Evolutionary conservation across 2,888 invertebrate species (phyloP).

Genomic region (Pemphredon lugubris): DNA sequence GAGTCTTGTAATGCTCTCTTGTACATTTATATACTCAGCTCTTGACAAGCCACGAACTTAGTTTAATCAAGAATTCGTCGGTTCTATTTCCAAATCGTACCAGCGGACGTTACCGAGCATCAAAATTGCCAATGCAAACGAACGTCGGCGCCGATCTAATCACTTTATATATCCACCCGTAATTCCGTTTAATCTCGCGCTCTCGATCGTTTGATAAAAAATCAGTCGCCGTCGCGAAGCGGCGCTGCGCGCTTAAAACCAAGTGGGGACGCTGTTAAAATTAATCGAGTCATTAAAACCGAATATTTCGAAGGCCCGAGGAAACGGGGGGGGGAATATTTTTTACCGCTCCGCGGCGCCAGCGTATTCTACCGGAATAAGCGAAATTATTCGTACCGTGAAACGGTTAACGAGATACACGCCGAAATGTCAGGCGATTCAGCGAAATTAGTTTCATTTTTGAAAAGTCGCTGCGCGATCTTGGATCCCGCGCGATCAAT

Average conservation of each 20-base stretch:
- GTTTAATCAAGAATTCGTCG: conserved; percentile 2
- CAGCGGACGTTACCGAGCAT: neutral
- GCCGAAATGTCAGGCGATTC: conserved; percentile 10
- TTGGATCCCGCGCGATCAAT: conserved; percentile 1
- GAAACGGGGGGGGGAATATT: conserved; percentile 12
- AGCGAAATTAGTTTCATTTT: conserved; percentile 43
- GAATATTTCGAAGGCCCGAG: conserved; percentile 3
- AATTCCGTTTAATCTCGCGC: no score
- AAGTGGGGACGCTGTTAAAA: no score
- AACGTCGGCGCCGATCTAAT: conserved; percentile 17
- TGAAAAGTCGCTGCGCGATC: conserved; percentile 10
- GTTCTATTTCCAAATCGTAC: neutral
- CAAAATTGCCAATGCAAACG: conserved; percentile 10
- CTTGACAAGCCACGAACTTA: conserved; percentile 3
- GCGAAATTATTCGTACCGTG: conserved; percentile 26
- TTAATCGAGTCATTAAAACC: no score
- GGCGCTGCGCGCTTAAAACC: no score
- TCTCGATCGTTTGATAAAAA: no score
- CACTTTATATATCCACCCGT: no score
- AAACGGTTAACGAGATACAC: conserved; percentile 6
- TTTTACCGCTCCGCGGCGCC: conserved; percentile 26
- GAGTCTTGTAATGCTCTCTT: conserved; percentile 36
- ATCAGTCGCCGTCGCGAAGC: no score
- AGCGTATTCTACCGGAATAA: conserved; percentile 1
- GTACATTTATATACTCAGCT: conserved; percentile 20